Percentiles rank a stretch among this genome's conserved stretches.
Evolutionary conservation across 2,888 invertebrate species (phyloP).

Genomic region (Eulithis testata): DNA sequence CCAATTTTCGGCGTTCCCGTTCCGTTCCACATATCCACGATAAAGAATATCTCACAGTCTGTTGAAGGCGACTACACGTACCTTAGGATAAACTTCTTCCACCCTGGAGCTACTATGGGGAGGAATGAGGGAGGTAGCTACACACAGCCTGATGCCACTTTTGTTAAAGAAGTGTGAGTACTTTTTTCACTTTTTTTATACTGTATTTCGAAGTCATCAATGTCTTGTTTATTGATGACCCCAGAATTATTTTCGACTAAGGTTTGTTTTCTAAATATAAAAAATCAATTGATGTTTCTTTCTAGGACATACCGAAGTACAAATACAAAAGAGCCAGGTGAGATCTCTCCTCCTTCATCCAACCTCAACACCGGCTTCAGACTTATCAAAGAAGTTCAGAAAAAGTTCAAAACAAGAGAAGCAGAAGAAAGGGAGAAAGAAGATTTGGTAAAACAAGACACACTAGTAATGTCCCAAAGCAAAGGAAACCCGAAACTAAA

Average conservation of each 20-base stretch:
- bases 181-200: background rate
- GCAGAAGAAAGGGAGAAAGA: slow-evolving; percentile 99
- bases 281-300: slow-evolving; percentile 29
- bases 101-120: slow-evolving; percentile 98
- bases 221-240: no score
- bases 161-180: slow-evolving; percentile 98
- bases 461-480: slow-evolving; percentile 95
- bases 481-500: slow-evolving; percentile 99
- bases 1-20: slow-evolving; percentile 98
- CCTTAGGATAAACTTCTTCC: slow-evolving; percentile 98
- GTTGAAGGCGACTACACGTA: slow-evolving; percentile 99
- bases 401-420: slow-evolving; percentile 98
- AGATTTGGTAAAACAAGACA: slow-evolving; percentile 99
- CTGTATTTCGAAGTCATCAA: no score
- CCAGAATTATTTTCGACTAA: background rate
- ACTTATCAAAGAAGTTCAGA: slow-evolving; percentile 99
- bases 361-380: slow-evolving; percentile 98
- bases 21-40: slow-evolving; percentile 99
- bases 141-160: slow-evolving; percentile 97
- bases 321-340: slow-evolving; percentile 98
- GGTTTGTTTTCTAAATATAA: background rate
- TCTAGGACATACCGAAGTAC: slow-evolving; percentile 96
- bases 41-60: slow-evolving; percentile 99
- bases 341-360: slow-evolving; percentile 95
- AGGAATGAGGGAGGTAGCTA: slow-evolving; percentile 96